Percentiles rank a stretch among this genome's conserved stretches.
Conservation (phyloP, 1,140 invertebrate genomes). For the Aculops lycopersici region DNA sequence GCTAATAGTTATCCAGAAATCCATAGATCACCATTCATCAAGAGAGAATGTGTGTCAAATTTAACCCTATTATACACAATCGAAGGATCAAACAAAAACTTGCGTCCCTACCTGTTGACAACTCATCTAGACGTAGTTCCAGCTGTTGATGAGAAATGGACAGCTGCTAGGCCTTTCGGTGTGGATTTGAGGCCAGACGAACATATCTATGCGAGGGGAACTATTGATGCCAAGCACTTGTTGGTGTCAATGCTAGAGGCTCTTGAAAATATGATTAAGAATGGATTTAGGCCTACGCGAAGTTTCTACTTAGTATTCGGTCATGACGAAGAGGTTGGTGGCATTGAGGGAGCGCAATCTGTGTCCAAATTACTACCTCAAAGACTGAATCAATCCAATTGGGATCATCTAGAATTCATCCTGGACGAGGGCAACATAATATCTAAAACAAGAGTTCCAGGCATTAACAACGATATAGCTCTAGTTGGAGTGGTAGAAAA, state of each 20-base stretch:
- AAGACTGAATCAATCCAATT: constrained; percentile 14
- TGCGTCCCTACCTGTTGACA: constrained; percentile 21
- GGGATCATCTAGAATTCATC: constrained; percentile 21
- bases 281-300: constrained; percentile 13
- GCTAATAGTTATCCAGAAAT: constrained; percentile 18
- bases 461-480: constrained; percentile 3
- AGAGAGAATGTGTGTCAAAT: constrained; percentile 19
- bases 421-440: constrained; percentile 23
- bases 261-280: no score
- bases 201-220: neutral
- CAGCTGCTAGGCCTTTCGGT: no score
- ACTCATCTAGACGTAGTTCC: constrained; percentile 27
- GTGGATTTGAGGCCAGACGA: no score
- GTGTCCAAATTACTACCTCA: constrained; percentile 14
- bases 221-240: constrained; percentile 1
- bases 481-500: constrained; percentile 14
- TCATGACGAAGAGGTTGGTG: constrained; percentile 26
- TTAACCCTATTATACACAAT: constrained; percentile 21
- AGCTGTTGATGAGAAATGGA: constrained; percentile 18
- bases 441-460: constrained; percentile 13
- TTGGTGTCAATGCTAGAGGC: no score
- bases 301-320: constrained; percentile 24
- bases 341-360: constrained; percentile 20
- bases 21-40: constrained; percentile 16
- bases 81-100: constrained; percentile 13